Evolutionary conservation across 2,797 vertebrate species (phyloP).

Genomic region (Pristis pectinata): DNA sequence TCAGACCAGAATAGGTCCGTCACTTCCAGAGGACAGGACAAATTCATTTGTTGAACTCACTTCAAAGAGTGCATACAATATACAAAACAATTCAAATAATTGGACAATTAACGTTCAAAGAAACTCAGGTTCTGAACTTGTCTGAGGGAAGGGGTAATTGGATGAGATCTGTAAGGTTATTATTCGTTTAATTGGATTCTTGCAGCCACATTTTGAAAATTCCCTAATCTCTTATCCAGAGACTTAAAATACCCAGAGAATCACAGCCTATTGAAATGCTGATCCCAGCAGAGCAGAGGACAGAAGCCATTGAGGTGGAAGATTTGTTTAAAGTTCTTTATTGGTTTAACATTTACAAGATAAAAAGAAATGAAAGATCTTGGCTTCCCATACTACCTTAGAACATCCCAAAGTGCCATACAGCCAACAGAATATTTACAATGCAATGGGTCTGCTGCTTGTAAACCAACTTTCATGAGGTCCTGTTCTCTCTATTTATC

Average conservation of each 20-base stretch:
- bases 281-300: not conserved
- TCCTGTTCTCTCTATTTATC: not conserved
- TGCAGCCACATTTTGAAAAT: no score
- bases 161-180: not conserved
- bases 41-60: not conserved
- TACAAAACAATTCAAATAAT: slow-evolving; percentile 23
- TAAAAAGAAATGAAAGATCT: not conserved
- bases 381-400: no score
- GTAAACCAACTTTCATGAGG: not conserved
- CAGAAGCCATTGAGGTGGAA: not conserved
- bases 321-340: not conserved
- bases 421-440: not conserved
- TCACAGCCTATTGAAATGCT: not conserved
- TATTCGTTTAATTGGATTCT: not conserved
- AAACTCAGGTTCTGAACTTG: not conserved
- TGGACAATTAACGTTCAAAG: not conserved
- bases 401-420: not conserved
- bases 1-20: not conserved
- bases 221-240: not conserved
- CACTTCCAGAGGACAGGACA: not conserved
- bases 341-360: not conserved
- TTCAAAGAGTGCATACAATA: not conserved
- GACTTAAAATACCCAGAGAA: not conserved
- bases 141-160: not conserved
- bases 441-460: not conserved